Conservation (phyloP, 2,113 vertebrate species). For the Edolisoma coerulescens region DNA sequence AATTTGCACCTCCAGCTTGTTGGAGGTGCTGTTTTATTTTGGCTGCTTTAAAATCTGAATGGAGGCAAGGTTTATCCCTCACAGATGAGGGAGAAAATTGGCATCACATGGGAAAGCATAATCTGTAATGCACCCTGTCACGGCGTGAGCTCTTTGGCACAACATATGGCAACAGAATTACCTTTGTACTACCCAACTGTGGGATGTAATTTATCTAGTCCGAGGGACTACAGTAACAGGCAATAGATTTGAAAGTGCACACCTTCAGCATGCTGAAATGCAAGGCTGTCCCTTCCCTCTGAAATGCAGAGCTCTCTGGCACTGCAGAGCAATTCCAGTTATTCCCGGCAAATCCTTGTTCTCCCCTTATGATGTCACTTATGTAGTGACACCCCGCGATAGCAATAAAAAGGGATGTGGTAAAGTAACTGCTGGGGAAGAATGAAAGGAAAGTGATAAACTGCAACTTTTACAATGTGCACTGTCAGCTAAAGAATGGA, state of each 20-base stretch:
- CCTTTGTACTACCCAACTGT: constrained; percentile 61
- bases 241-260: constrained; percentile 51
- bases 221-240: constrained; percentile 33
- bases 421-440: constrained; percentile 7
- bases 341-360: not conserved
- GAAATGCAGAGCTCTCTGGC: not conserved
- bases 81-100: constrained; percentile 39
- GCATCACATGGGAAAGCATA: constrained; percentile 23
- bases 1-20: not conserved
- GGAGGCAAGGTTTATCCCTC: not conserved
- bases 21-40: not conserved
- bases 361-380: constrained; percentile 23
- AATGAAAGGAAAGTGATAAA: constrained; percentile 29
- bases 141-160: constrained; percentile 60
- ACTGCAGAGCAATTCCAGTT: not conserved
- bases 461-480: constrained; percentile 36
- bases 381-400: not conserved
- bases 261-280: constrained; percentile 48
- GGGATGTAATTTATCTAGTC: constrained; percentile 65
- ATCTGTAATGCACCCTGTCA: constrained; percentile 53
- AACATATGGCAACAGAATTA: constrained; percentile 72
- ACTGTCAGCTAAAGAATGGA: constrained; percentile 56
- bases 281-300: not conserved
- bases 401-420: not conserved
- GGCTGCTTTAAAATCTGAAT: not conserved